Evolutionary conservation across 1,140 invertebrate species (phyloP).

Genomic region (Protaetia brevitarsis): DNA sequence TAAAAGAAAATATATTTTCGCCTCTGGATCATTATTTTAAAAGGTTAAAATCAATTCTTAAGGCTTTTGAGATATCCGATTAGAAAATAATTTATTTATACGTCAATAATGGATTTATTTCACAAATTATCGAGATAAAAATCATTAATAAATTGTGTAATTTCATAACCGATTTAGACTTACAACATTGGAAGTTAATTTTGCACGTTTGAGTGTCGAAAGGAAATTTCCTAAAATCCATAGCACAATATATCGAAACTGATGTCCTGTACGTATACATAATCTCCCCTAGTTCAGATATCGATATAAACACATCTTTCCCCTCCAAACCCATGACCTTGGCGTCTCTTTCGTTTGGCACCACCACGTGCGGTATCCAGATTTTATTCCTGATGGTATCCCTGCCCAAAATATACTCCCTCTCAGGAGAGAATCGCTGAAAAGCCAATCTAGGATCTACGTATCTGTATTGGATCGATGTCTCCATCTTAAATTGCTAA

Average conservation of each 20-base stretch:
- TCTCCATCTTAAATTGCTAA: constrained; percentile 77
- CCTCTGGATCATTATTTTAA: no score
- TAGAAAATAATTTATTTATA: no score
- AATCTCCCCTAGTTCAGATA: constrained; percentile 72
- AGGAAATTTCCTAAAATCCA: constrained; percentile 80
- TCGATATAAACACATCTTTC: constrained; percentile 74
- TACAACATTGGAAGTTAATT: constrained; percentile 77
- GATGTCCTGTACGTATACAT: constrained; percentile 72
- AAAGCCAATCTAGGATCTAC: constrained; percentile 66
- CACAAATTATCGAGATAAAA: no score
- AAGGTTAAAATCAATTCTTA: no score
- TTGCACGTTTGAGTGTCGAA: constrained; percentile 79
- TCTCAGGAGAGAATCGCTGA: constrained; percentile 60
- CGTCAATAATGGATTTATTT: no score
- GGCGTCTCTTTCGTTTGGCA: constrained; percentile 76
- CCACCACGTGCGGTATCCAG: constrained; percentile 79
- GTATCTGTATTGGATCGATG: constrained; percentile 74
- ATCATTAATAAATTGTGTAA: no score
- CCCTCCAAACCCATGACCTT: constrained; percentile 70
- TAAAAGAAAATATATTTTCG: background rate
- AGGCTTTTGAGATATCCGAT: no score
- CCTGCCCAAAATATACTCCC: constrained; percentile 67
- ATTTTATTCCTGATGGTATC: constrained; percentile 64
- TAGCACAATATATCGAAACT: constrained; percentile 74
- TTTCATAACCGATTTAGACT: constrained; percentile 45